Base-by-base conservation (phyloP, 2,113 vertebrate species). In the Phrynocephalus versicolor region DNA sequence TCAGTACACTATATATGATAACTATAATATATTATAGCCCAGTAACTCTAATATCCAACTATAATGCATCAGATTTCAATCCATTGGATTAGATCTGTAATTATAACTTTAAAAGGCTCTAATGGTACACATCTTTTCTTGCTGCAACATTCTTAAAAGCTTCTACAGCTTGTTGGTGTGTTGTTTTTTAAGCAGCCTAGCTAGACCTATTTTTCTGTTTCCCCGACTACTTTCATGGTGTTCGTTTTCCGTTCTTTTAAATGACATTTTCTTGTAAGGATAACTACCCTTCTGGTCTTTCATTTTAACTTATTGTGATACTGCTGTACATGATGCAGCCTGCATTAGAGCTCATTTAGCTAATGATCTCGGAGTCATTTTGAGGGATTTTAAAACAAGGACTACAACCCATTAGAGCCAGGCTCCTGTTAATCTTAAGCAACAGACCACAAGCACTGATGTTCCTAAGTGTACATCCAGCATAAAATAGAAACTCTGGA, bases 361-460 rank as follows among this genome's bases (percentile, higher is more conserved):
- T 92, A 89, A 93, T 75, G 70, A 93, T 89, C 70, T 84, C 39
- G 69, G 75, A 85, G 75, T 86, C 62, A 83, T 86, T 90, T 74
- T 82, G 70, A 85, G 72, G 57, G 84, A 86, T 88, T 88, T 88
- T 89, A 87, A 89, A 91, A 79, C 62, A 64, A 60, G 60, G 79
- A 90, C 82, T 81, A 51, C 86, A 87, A 30, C 82, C 58, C 37
- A 79, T 92, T 92, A 91, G 65, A 90, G 9, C 35, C 87, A 82
- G 21, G 67, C 87, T 83, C 79, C 73, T 89, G 60, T 88, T 91
- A 58, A 85, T 91, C 90, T 90, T 87, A 89, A 67, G 81, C 84
- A 88, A 65, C 12, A 69, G 3, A 74, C 78, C 19, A 1, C 73
- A 88, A 92, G 39, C 64, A 45, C 37, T 83, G n/a, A n/a, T 75